A percentile compares a stretch with the other conserved stretches of the same genome.
phyloP scores from a whole-genome alignment of 2,797 vertebrate genomes.

The Furcifer pardalis region DNA sequence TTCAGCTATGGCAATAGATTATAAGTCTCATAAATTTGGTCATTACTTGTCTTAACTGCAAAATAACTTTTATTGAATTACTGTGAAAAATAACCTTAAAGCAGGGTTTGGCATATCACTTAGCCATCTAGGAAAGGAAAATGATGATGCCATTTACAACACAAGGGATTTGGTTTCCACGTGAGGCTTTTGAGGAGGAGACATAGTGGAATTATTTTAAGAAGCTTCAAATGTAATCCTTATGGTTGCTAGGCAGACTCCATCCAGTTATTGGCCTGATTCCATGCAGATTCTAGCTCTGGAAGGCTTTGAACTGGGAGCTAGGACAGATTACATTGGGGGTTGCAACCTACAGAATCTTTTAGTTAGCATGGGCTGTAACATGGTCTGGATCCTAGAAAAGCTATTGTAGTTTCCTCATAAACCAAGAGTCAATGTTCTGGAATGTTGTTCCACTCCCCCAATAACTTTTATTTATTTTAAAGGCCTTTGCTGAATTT shows the following conservation, averaged over 20 bases:
- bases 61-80: conserved; percentile 61
- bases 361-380: no score
- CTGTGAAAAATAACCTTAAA: conserved; percentile 44
- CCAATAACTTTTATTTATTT: no score
- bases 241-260: not conserved
- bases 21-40: conserved; percentile 51
- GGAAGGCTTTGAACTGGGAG: no score
- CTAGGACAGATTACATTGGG: no score
- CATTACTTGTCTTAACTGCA: conserved; percentile 55
- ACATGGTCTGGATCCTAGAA: no score
- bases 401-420: no score
- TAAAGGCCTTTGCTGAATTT: no score
- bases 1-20: conserved; percentile 36
- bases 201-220: not conserved
- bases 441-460: no score
- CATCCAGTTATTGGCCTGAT: not conserved
- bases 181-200: not conserved
- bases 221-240: not conserved
- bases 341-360: no score
- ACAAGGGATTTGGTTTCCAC: not conserved
- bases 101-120: conserved; percentile 12
- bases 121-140: not conserved
- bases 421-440: no score
- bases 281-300: no score
- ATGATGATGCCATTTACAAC: not conserved